Evolutionary conservation across 2,113 vertebrate species (phyloP).

Genomic region (Halichoeres trimaculatus): DNA sequence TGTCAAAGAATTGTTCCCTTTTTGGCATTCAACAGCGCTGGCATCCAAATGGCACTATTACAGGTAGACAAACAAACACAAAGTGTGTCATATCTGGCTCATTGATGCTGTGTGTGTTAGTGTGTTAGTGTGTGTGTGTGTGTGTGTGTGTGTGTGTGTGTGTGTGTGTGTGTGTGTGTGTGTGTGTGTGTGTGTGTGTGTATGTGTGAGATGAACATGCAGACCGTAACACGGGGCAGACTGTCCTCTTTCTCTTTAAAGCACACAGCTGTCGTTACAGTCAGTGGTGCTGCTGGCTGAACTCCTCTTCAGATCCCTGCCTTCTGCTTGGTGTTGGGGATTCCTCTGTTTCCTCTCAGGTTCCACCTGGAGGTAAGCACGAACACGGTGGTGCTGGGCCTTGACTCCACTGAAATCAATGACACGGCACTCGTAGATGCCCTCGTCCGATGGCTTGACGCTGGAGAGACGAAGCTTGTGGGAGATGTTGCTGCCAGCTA

Average conservation of each 20-base stretch:
- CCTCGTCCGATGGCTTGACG: conserved; percentile 92
- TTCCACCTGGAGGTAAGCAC: conserved; percentile 92
- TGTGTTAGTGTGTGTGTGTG: too few relatives aligned
- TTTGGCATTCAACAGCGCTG: conserved; percentile 32
- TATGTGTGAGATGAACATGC: conserved; percentile 54
- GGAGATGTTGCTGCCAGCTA: conserved; percentile 97
- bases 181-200: neutral
- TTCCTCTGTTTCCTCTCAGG: conserved; percentile 78
- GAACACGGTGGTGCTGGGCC: conserved; percentile 89
- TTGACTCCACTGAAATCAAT: conserved; percentile 91
- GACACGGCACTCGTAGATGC: conserved; percentile 93
- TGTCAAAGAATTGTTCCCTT: conserved; percentile 17
- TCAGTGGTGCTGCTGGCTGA: conserved; percentile 74
- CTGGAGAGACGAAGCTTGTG: conserved; percentile 95
- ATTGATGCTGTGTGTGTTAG: conserved; percentile 10
- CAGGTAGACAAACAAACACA: conserved; percentile 41
- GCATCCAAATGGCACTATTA: conserved; percentile 39
- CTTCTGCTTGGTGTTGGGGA: conserved; percentile 82
- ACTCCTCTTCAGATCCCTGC: conserved; percentile 86
- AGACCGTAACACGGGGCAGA: conserved; percentile 21
- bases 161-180: too few relatives aligned
- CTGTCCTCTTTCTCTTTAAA: conserved; percentile 76
- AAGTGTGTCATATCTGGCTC: conserved; percentile 13
- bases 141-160: neutral
- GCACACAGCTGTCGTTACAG: conserved; percentile 83